Evolutionary conservation across 2,888 invertebrate genomes (phyloP), one percentile per base, ranked within the genome.

Genomic region (Drosophila pseudotakahashii): DNA sequence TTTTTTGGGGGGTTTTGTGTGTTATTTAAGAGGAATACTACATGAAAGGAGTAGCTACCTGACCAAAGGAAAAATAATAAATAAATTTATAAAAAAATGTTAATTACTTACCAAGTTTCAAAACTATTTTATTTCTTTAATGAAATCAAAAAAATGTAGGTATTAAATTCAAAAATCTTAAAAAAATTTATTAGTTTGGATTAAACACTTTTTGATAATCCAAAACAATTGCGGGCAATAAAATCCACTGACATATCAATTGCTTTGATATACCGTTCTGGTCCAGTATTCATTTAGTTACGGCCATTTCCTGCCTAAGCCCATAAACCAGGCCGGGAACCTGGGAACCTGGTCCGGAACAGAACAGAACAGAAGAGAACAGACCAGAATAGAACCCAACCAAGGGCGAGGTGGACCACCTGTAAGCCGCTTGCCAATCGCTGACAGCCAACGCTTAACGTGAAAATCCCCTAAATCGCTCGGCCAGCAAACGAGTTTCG

Each of bases 351-450:
- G 30, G 45, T n/a, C 45, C 30, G 14, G 26, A 26, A 26, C 26
- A 26, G 26, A 26, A 26, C 19, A 3, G 26, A 30, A 45, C 26
- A 26, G n/a, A 45, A 26, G 3, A 7, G 14, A 39, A 37, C 13
- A 37, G 37, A n/a, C 11, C 13, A 23, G 64, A 66, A 42, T 10
- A 19, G 44, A 45, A 45, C 32, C 51, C 60, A 16, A 34, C 16
- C 45, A n/a, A 39, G 39, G 53, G 45, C 51, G n/a, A 34, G 62
- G 45, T 26, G 55, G 64, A 73, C 78, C 78, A 84, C 81, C 78
- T 83, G 85, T 85, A 85, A 84, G 85, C 83, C 77, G 78, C 75
- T 79, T 84, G 81, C 83, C 85, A 84, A 85, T 77, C 81, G 83
- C 78, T 86, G 86, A 84, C 83, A 84, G 78, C 73, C 75, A 73